Base-by-base conservation (phyloP, 2,888 invertebrate genomes). In the Lycaena phlaeas region DNA sequence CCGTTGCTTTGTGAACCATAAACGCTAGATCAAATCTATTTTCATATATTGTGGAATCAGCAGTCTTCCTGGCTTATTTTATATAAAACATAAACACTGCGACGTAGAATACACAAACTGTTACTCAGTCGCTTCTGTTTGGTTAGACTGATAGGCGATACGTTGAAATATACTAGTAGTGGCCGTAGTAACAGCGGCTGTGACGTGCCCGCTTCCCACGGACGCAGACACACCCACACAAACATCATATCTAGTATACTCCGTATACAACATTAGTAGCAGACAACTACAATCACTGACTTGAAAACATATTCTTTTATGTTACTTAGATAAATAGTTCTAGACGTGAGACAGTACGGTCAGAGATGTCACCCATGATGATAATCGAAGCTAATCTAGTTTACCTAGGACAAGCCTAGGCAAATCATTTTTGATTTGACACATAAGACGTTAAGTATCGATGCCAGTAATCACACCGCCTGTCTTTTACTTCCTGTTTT, bases 81-180 rank as follows among this genome's bases (percentile, higher is more conserved):
- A 41, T 39, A 36, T 40, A 28, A 37, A 40, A 49, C 28, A 36
- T 31, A 44, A 47, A 46, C 42, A 44, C 14, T 38, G 25, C 40
- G 36, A 41, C 37, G 27, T 41, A 27, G 30, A 27, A 40, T 38
- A 41, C 18, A 45, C 37, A 38, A 36, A 40, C 40, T 14, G 30
- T 36, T 14, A 36, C 14, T 14, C 18, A 18, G 18, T 18, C 18
- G 18, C 3, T 18, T 18, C 18, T 5, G n/a, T n/a, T 5, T 18
- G 18, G 18, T 18, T 18, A 5, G 18, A 18, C 9, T 26, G 9
- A 26, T 6, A 26, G 9, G 6, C 9, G 26, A n/a, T 26, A 26
- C 9, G 26, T 3, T n/a, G n/a, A n/a, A n/a, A n/a, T n/a, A 3
- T 18, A 18, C 4, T 18, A 3, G n/a, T n/a, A 4, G 2, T 6